These are phyloP conservation scores for Brachypodius melanocephalos DNA, from an alignment of 2,113 vertebrate species.

Conservation along the genomic window DNA sequence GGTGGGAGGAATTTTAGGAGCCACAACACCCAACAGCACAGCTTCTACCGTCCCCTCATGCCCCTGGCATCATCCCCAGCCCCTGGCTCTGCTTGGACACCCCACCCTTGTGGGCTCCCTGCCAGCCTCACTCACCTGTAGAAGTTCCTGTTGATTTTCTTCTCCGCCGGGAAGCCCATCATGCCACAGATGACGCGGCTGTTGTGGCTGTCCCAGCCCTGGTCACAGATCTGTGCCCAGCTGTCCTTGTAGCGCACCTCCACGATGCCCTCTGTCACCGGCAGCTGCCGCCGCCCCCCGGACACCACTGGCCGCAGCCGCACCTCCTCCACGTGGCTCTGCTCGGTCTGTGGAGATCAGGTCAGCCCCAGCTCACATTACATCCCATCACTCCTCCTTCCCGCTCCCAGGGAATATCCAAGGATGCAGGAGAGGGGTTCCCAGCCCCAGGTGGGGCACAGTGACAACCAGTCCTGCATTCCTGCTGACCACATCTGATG, in stretches of 20 bases:
- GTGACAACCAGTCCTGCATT: neutral
- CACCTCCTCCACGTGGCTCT: slow-evolving; percentile 87
- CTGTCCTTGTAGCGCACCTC: slow-evolving; percentile 83
- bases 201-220: slow-evolving; percentile 86
- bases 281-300: slow-evolving; percentile 72
- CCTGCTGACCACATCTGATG: neutral
- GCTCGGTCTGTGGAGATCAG: slow-evolving; percentile 70
- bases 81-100: too few species aligned
- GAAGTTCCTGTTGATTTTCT: slow-evolving; percentile 91
- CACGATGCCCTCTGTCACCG: slow-evolving; percentile 86
- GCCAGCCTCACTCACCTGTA: slow-evolving; percentile 83
- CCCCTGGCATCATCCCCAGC: neutral
- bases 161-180: slow-evolving; percentile 92
- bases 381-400: fast-evolving
- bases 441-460: neutral
- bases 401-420: neutral
- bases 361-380: neutral
- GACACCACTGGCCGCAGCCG: slow-evolving; percentile 81
- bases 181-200: slow-evolving; percentile 90
- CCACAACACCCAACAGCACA: neutral
- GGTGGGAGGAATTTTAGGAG: neutral
- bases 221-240: slow-evolving; percentile 90
- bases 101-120: fast-evolving
- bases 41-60: fast-evolving
- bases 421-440: neutral